Evolutionary conservation across 2,888 invertebrate genomes (phyloP), one percentile per base, ranked within the genome.

Genomic region (Rutpela maculata): DNA sequence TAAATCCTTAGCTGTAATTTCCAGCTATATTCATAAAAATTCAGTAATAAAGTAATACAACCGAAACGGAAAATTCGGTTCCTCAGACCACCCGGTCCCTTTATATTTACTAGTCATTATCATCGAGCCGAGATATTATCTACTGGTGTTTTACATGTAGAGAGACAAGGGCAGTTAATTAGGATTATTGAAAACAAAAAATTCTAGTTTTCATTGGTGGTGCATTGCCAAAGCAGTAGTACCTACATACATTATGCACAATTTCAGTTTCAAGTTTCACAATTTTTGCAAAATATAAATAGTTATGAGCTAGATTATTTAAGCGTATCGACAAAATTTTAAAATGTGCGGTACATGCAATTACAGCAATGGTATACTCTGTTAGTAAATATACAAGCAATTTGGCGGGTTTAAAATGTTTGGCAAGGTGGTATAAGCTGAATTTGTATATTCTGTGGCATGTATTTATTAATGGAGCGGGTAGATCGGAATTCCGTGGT

Each of bases 131-230:
- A 67, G 76, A 31, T 35, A 75, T 76, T 70, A 78, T 75, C 74
- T 78, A 78, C 78, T 74, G 76, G 78, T 74, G 78, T 35, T 78
- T 78, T 74, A 75, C 75, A 78, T 76, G 75, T 78, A 76, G 67
- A 12, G 63, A 72, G 74, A 76, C 70, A 76, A 76, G 73, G 70
- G 75, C 74, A 74, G 60, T 73, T 68, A 76, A 75, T 73, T 75
- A 31, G 22, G 31, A n/a, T n/a, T 31, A 72, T 69, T 70, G 65
- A 74, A 75, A 76, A 78, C n/a, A 73, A 75, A 0, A 0, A 12
- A 22, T 22, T 62, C 19, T 60, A 35, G 59, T 66, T 43, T 11
- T 43, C 26, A 38, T 7, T 38, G 38, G 9, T 7, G 38, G 38
- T 38, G 1, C 9, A 38, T 7, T 11, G 38, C 38, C 11, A 26